phyloP scores from a whole-genome alignment of 2,113 vertebrate species.

The Mastomys coucha region DNA sequence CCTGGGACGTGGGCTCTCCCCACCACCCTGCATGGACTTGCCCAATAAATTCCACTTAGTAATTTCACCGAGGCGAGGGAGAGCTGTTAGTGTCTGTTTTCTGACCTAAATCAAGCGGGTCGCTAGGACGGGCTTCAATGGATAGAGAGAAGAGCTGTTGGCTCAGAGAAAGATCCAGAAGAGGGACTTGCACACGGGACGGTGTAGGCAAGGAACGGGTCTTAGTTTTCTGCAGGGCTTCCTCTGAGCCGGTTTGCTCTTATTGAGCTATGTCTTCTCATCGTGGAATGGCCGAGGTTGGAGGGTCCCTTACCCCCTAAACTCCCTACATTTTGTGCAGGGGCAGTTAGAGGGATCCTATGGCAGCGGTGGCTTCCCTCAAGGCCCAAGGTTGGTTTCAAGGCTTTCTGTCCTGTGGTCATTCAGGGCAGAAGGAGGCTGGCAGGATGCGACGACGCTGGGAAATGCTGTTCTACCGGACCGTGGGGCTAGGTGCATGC shows the following conservation, averaged over 20 bases:
- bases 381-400: neutral
- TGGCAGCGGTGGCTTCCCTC: neutral
- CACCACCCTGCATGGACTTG: constrained; percentile 72
- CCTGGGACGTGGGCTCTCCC: constrained; percentile 65
- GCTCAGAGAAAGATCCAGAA: neutral
- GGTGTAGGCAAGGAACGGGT: neutral
- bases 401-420: constrained; percentile 35
- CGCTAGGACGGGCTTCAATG: constrained; percentile 23
- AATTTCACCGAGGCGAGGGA: constrained; percentile 72
- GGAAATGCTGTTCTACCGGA: neutral
- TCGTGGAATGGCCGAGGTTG: neutral
- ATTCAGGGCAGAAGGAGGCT: constrained; percentile 20
- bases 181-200: neutral
- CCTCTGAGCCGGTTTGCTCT: neutral
- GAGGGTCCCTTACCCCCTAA: neutral
- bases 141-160: neutral
- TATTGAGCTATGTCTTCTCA: constrained; percentile 12
- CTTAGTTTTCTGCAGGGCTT: constrained; percentile 34
- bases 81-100: constrained; percentile 72
- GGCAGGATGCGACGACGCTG: neutral
- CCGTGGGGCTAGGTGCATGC: constrained; percentile 32
- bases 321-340: constrained; percentile 34
- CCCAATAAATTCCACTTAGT: constrained; percentile 81
- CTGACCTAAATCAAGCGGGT: constrained; percentile 71
- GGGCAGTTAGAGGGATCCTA: neutral